A percentile compares a stretch with the other conserved stretches of the same genome.
Evolutionary conservation across 2,888 invertebrate species (phyloP).

Genomic region (Eilema caniola): DNA sequence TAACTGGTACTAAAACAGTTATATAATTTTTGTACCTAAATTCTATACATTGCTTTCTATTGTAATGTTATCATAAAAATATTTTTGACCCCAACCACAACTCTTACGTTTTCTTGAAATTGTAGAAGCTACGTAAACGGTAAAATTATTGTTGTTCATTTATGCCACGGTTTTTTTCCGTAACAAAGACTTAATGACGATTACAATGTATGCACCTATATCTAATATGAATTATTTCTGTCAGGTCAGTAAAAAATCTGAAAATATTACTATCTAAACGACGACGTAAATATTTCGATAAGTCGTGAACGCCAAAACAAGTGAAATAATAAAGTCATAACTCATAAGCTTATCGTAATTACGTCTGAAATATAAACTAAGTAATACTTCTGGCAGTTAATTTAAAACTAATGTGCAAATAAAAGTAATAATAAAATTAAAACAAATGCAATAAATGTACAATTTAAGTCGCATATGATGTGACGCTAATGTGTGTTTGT

Average conservation of each 20-base stretch:
- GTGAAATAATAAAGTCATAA: background rate
- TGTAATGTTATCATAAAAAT: background rate
- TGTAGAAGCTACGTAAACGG: no score
- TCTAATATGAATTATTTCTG: background rate
- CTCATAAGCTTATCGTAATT: no score
- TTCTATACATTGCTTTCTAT: no score
- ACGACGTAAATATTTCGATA: background rate
- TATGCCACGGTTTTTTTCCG: background rate
- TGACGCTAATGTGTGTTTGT: conserved; percentile 56
- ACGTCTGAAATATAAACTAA: background rate
- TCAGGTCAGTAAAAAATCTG: background rate
- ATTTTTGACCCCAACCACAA: no score
- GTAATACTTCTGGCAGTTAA: background rate
- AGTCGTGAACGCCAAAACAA: background rate
- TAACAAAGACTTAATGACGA: background rate
- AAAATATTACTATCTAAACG: conserved; percentile 1
- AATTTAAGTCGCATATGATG: conserved; percentile 58
- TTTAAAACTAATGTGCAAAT: background rate
- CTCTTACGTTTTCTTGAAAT: no score
- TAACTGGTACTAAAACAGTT: no score
- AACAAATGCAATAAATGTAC: conserved; percentile 55
- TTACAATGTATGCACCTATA: background rate
- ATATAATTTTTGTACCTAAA: no score
- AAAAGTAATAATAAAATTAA: conserved; percentile 19
- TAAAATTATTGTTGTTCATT: no score